Evolutionary conservation across 1,140 invertebrate genomes (phyloP).

Genomic region (Calephelis virginiensis): DNA sequence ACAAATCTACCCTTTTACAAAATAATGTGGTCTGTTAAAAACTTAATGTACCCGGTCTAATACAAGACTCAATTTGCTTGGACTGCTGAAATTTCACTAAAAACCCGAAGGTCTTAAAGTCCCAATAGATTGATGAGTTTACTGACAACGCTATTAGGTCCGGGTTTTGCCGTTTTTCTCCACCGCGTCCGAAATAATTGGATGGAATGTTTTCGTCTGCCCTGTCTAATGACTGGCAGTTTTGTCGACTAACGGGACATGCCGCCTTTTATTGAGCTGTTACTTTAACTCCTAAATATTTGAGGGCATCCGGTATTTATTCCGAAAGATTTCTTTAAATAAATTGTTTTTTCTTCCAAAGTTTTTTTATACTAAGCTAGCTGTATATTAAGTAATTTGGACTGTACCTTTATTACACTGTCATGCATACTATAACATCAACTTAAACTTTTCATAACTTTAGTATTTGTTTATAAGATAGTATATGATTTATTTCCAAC

Average conservation of each 20-base stretch:
- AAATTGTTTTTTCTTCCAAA: neutral
- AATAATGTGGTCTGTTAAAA: conserved; percentile 4
- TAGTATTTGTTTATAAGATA: too few relatives aligned
- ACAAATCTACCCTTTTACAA: neutral
- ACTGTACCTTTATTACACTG: too few relatives aligned
- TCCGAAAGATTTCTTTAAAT: conserved; percentile 19
- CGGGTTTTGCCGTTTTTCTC: conserved; percentile 46
- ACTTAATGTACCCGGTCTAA: neutral
- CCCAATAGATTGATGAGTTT: conserved; percentile 63
- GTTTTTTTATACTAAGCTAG: neutral
- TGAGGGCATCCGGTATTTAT: conserved; percentile 45
- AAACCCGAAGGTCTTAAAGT: conserved; percentile 41
- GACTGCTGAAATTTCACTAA: conserved; percentile 25
- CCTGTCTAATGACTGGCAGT: conserved; percentile 65
- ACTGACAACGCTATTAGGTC: conserved; percentile 65
- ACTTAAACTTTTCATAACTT: too few relatives aligned
- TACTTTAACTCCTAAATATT: conserved; percentile 50
- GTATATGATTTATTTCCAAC: too few relatives aligned
- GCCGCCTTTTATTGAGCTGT: conserved; percentile 63
- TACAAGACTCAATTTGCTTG: conserved; percentile 15
- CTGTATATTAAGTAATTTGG: neutral
- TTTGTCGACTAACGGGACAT: conserved; percentile 65
- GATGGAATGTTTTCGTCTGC: conserved; percentile 62
- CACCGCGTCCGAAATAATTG: conserved; percentile 52
- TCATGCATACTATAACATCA: too few relatives aligned